Conservation (phyloP, 2,797 vertebrate species). For the Antrozous pallidus region DNA sequence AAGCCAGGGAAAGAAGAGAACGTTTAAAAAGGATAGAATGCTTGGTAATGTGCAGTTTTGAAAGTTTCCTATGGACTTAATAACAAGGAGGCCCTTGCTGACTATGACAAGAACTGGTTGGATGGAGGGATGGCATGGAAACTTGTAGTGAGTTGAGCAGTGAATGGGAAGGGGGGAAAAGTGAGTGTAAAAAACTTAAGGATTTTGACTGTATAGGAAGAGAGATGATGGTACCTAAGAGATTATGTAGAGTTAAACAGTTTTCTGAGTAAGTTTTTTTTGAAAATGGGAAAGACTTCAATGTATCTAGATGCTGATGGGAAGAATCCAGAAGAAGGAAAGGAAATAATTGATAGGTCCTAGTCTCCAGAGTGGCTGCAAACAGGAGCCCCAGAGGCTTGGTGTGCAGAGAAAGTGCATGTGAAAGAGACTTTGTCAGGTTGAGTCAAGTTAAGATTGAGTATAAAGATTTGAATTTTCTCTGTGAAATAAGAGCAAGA, state of each 20-base stretch:
- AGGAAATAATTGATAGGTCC: not conserved
- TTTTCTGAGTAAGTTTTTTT: conserved; percentile 27
- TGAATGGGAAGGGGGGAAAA: not conserved
- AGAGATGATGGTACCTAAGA: not conserved
- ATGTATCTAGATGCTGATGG: not conserved
- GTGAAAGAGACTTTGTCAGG: not conserved
- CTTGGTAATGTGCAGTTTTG: not conserved
- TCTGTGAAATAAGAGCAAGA: not conserved
- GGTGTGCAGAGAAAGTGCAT: not conserved
- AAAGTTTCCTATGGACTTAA: not conserved
- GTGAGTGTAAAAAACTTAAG: not conserved
- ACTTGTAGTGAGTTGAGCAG: not conserved
- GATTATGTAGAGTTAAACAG: not conserved
- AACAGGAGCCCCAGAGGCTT: not conserved
- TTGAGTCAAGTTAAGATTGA: not conserved
- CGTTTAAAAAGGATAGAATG: not conserved
- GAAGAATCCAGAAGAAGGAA: conserved; percentile 4
- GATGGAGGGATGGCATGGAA: not conserved
- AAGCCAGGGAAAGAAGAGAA: not conserved
- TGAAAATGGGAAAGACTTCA: not conserved
- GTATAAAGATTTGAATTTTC: not conserved
- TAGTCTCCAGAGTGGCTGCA: not conserved
- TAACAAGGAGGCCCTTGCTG: not conserved
- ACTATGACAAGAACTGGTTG: not conserved
- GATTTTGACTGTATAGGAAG: not conserved